Percentiles rank a stretch among this genome's conserved stretches.
Conservation (phyloP, 2,797 vertebrate species). For the Pempheris klunzingeri region DNA sequence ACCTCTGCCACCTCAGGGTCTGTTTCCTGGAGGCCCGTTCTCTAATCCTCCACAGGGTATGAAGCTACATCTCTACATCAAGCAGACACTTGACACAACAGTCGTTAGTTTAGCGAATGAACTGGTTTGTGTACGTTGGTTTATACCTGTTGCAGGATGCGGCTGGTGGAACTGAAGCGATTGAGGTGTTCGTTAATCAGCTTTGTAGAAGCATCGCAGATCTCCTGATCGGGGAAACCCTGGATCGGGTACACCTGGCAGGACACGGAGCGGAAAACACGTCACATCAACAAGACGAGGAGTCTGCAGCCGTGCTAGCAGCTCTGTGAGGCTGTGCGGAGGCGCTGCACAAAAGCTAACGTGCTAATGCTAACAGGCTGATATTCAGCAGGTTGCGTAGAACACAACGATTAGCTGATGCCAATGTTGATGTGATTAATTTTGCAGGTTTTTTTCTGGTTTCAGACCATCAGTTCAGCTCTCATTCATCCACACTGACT, state of each 20-base stretch:
- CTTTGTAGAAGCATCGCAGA: conserved; percentile 78
- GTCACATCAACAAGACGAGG: too few relatives aligned
- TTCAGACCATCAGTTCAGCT: too few relatives aligned
- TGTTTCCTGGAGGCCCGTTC: background rate
- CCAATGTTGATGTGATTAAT: too few relatives aligned
- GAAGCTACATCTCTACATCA: background rate
- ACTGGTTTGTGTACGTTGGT: background rate
- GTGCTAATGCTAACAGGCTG: background rate
- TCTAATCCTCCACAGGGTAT: background rate
- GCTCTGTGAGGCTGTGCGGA: background rate
- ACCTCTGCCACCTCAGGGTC: background rate
- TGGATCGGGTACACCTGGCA: conserved; percentile 87
- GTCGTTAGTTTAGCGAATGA: background rate
- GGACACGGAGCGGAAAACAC: too few relatives aligned
- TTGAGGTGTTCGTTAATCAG: conserved; percentile 80
- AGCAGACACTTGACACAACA: rapidly evolving
- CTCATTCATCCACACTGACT: too few relatives aligned
- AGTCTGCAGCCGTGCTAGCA: background rate
- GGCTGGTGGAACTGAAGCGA: conserved; percentile 72
- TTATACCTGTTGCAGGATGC: conserved; percentile 86
- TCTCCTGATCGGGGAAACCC: conserved; percentile 85
- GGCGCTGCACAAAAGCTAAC: too few relatives aligned
- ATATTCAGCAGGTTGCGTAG: background rate
- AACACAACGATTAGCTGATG: too few relatives aligned
- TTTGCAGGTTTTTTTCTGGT: too few relatives aligned